Base-by-base conservation (phyloP, 1,140 invertebrate genomes). In the Amphibalanus amphitrite region DNA sequence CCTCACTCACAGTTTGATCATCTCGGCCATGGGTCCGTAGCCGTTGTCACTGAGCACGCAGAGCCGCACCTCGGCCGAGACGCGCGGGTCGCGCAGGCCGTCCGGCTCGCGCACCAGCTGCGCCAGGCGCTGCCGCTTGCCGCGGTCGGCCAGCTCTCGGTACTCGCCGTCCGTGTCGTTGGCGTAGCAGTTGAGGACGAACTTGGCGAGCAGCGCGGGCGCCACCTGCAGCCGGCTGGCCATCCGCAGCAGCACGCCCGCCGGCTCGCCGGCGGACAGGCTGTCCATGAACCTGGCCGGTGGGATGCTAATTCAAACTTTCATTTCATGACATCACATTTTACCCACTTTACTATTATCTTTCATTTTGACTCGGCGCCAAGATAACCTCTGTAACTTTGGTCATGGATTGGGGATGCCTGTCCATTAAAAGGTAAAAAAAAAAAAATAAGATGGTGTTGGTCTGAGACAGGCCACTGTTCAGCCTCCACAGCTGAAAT, bases 11-110 rank as follows among this genome's bases (percentile, higher is more conserved):
- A 83, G 83, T 82, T 87, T 89, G 67, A 90, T 87, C 38, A 86
- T 82, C 81, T 92, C 89, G 74, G 86, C 83, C 77, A 88, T 83
- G 71, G 86, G 86, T 72, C 90, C 90, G 82, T 92, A 92, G 72
- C 86, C 82, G 77, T 89, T 86, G 80, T 91, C 89, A 80, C 85
- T 83, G 65, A 89, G 78, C n/a, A 85, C 83, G 77, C 87, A 88
- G 77, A 82, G 75, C 30, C 70, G 6, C 0, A 30, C 4, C 23
- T 72, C 28, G 28, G 23, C 23, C 29, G 28, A 65, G 15, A 70
- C 70, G 29, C 67, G 70, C 70, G 67, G 26, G 64, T 59, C 73
- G 47, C 1, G 30, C 26, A 40, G 69, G 13, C 64, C 59, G 70
- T 67, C 40, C 29, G 70, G 28, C 65, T 26, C 15, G 26, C 23